Base-by-base conservation (phyloP, 2,797 vertebrate species). In the Decapterus maruadsi region DNA sequence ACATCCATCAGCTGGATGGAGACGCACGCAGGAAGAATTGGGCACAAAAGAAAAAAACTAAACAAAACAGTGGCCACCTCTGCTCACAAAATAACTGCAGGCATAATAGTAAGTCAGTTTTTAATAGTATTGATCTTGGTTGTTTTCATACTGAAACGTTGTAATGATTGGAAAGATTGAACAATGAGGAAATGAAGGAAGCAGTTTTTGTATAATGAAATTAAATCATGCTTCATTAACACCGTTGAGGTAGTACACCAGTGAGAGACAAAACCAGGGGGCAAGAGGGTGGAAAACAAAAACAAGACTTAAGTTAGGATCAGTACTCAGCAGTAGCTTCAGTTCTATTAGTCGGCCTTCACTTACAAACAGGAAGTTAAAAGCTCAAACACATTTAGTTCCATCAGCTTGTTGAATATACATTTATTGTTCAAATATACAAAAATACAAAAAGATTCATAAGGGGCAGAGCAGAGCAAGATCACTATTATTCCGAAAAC, bases 391-490 rank as follows among this genome's bases (percentile, higher is more conserved):
- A 84, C 72, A 81, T 87, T 83, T 84, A 85, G 86, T 84, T 81
- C 80, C 62, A 77, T 85, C 77, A 78, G 74, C 72, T 83, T 85
- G 75, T 84, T 88, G 74, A 89, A 87, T 90, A 87, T 81, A 92
- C 86, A 93, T 91, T 90, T 93, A 92, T 92, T 93, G 74, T 91
- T 91, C 86, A 87, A 92, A 92, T 92, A 89, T 92, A 93, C 90
- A 93, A 91, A 90, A 85, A 87, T 83, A 88, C 79, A 92, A 90
- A 89, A 90, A 72, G 72, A 79, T 72, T 56, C 58, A 80, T 70
- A 79, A 87, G 80, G 78, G 72, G 84, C 45, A 45, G 13, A 80
- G 88, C 85, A 66, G 72, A 78, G 85, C 65, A 75, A 72, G 77
- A 78, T 83, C 57, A 58, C 34, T 46, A 31, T 80, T 26, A 51